Evolutionary conservation across 2,113 vertebrate genomes (phyloP), one percentile per base, ranked within the genome.

Genomic region (Coryphaenoides rupestris): DNA sequence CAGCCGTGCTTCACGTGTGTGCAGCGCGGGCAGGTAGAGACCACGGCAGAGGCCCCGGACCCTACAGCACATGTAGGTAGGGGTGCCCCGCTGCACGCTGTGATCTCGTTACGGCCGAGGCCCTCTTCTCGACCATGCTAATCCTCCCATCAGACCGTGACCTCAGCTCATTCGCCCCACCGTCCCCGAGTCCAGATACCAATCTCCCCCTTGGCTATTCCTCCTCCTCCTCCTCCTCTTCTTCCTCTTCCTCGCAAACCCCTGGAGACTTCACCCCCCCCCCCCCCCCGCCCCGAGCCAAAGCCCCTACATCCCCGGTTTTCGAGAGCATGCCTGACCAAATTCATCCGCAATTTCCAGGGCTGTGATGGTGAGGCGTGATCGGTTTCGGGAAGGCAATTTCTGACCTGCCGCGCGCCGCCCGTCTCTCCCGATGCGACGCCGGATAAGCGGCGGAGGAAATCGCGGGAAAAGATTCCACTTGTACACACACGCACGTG

Each of bases 71-170:
- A 13, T 45, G 40, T 45, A 13, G 5, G 5, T n/a, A n/a, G n/a
- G 40, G 13, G n/a, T n/a, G n/a, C n/a, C n/a, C n/a, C 58, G 56
- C 47, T 23, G 17, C 40, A 47, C 50, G 26, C 4, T 57, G 58
- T 23, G 61, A 72, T 78, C 72, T 68, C 69, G 62, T 79, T 65
- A 74, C 70, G 62, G 28, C 53, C 61, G 57, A 57, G 66, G 28
- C 56, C n/a, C n/a, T n/a, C n/a, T n/a, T 60, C 53, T 40, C 53
- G 70, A 79, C 70, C 68, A 62, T 72, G 65, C n/a, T n/a, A 70
- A 72, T 61, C 74, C 55, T 68, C 60, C 75, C 50, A 74, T 84
- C 77, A 81, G 72, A 80, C 61, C 53, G 22, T 76, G 75, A 72
- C 75, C 55, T 64, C 52, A 76, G 74, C 70, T 74, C 24, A 80